A percentile compares a stretch with the other conserved stretches of the same genome.
phyloP scores from a whole-genome alignment of 2,797 vertebrate species.

The Scomberomorus guttatus region DNA sequence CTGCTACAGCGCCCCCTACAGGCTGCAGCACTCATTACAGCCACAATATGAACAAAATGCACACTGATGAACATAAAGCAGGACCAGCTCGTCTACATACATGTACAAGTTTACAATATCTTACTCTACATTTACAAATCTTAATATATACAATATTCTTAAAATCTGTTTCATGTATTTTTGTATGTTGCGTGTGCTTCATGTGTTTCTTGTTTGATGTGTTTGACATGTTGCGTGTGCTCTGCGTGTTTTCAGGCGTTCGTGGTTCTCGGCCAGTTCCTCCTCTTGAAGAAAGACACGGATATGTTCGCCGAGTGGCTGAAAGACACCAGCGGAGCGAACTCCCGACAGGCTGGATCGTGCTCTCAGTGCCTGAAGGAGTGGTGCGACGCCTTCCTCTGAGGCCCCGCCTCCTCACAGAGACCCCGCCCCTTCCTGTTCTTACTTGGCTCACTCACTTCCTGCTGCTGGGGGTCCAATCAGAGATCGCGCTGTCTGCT shows the following conservation, averaged over 20 bases:
- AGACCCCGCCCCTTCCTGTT: constrained; percentile 34
- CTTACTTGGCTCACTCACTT: background rate
- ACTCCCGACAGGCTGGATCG: constrained; percentile 68
- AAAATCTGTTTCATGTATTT: no score
- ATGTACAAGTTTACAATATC: no score
- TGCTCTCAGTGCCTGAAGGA: constrained; percentile 81
- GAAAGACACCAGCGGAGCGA: constrained; percentile 75
- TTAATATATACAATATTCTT: no score
- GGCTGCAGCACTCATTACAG: no score
- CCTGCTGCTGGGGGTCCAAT: background rate
- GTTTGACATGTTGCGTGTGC: no score
- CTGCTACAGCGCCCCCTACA: no score
- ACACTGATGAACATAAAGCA: no score
- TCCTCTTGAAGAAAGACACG: constrained; percentile 74
- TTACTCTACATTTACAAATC: no score
- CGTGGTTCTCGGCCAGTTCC: constrained; percentile 81
- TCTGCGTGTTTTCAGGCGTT: constrained; percentile 62
- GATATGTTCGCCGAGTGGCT: constrained; percentile 83
- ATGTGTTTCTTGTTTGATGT: no score
- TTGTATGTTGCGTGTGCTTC: no score
- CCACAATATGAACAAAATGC: no score
- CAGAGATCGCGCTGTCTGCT: background rate
- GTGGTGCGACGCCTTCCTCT: constrained; percentile 84
- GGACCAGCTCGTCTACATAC: no score
- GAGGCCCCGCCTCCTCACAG: constrained; percentile 22